Evolutionary conservation across 2,113 vertebrate species (phyloP).

Genomic region (Plecturocebus donacophilus): DNA sequence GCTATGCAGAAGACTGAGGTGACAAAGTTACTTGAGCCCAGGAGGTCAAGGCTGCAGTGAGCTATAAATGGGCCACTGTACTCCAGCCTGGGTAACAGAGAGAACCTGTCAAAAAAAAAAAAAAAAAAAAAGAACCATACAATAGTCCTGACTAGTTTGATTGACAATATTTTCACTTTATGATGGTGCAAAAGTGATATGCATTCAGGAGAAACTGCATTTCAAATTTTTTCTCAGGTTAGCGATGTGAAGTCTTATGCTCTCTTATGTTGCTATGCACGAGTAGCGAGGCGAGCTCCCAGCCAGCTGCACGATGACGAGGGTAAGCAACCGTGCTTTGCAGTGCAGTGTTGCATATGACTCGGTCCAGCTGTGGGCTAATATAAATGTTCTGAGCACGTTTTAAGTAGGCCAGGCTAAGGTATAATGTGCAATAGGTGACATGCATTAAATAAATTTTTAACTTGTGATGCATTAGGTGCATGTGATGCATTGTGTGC

Average conservation of each 20-base stretch:
- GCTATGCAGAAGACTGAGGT: no score
- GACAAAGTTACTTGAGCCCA: no score
- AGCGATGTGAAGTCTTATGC: neutral
- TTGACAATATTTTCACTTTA: neutral
- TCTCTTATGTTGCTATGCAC: neutral
- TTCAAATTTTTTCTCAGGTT: neutral
- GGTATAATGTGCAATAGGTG: neutral
- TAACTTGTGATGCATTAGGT: no score
- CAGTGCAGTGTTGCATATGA: neutral
- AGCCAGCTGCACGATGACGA: neutral
- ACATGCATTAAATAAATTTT: neutral
- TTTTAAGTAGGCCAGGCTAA: neutral
- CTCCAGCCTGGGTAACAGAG: no score
- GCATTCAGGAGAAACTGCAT: neutral
- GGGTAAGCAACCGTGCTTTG: neutral
- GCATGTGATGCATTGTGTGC: no score
- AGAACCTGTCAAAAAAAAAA: no score
- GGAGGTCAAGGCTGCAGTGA: no score
- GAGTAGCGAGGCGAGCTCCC: neutral
- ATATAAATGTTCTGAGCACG: neutral
- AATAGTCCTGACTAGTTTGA: no score
- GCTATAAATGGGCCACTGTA: no score
- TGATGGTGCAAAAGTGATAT: neutral
- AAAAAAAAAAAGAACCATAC: no score
- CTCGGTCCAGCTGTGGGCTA: neutral